phyloP scores from a whole-genome alignment of 2,113 vertebrate species.

The Myrmecophaga tridactyla region DNA sequence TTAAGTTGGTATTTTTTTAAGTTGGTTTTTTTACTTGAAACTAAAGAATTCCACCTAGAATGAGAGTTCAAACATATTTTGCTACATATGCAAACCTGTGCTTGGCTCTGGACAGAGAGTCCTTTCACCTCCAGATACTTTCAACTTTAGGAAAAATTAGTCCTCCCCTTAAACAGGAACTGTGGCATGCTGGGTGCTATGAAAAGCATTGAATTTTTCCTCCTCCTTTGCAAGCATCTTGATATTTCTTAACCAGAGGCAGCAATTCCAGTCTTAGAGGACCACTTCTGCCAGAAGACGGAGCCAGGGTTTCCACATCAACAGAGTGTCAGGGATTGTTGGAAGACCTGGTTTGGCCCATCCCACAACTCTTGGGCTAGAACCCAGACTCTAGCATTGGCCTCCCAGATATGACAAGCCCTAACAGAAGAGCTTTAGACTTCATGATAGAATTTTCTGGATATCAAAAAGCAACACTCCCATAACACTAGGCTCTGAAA shows the following conservation, averaged over 20 bases:
- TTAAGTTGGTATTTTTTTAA: constrained; percentile 1
- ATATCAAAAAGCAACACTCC: neutral
- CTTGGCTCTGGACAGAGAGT: neutral
- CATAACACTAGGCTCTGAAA: neutral
- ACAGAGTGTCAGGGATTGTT: neutral
- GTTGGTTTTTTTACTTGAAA: neutral
- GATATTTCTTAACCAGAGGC: neutral
- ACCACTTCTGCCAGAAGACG: neutral
- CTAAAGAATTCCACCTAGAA: neutral
- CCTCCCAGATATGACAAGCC: neutral
- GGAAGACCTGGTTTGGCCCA: neutral
- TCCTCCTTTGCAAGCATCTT: neutral
- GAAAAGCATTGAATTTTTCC: neutral
- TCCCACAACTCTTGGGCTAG: neutral
- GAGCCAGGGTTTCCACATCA: accelerated
- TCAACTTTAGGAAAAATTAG: neutral
- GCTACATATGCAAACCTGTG: neutral
- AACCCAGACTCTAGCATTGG: neutral
- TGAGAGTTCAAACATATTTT: neutral
- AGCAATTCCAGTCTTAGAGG: neutral
- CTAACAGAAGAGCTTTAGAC: neutral
- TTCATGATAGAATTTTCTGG: neutral
- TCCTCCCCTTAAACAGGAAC: constrained; percentile 16
- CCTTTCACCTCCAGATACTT: neutral
- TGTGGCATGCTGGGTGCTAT: neutral